These are phyloP conservation scores for Sogatella furcifera DNA, from an alignment of 1,140 invertebrate species.

Conservation along the genomic window DNA sequence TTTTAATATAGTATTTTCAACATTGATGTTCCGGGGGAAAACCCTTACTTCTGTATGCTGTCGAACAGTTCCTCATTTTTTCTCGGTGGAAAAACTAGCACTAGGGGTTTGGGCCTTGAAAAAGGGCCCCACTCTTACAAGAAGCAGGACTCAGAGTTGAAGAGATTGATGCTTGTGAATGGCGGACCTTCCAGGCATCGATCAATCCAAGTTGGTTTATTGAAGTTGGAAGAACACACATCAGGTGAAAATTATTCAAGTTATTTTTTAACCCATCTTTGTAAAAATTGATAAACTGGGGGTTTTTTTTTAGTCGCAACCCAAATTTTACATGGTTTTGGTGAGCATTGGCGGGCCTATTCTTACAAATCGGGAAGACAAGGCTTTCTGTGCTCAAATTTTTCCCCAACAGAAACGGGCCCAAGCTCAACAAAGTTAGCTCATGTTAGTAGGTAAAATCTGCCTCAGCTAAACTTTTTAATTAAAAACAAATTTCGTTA, in stretches of 20 bases:
- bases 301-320: no score
- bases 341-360: no score
- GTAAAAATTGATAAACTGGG: no score
- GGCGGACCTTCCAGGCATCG: slow-evolving; percentile 34
- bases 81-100: slow-evolving; percentile 33
- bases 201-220: slow-evolving; percentile 35
- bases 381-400: no score
- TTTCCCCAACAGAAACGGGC: no score
- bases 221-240: slow-evolving; percentile 22
- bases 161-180: slow-evolving; percentile 25
- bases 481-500: no score
- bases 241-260: slow-evolving; percentile 9
- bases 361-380: no score
- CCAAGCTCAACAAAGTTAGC: no score
- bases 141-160: slow-evolving; percentile 24
- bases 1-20: background rate
- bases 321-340: no score
- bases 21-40: slow-evolving; percentile 24
- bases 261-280: no score
- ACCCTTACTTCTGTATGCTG: slow-evolving; percentile 35
- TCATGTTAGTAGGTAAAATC: no score
- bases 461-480: no score
- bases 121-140: slow-evolving; percentile 25
- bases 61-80: slow-evolving; percentile 33
- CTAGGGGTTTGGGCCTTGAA: slow-evolving; percentile 31